Conservation (phyloP, 2,113 vertebrate genomes). For the Pseudopipra pipra region DNA sequence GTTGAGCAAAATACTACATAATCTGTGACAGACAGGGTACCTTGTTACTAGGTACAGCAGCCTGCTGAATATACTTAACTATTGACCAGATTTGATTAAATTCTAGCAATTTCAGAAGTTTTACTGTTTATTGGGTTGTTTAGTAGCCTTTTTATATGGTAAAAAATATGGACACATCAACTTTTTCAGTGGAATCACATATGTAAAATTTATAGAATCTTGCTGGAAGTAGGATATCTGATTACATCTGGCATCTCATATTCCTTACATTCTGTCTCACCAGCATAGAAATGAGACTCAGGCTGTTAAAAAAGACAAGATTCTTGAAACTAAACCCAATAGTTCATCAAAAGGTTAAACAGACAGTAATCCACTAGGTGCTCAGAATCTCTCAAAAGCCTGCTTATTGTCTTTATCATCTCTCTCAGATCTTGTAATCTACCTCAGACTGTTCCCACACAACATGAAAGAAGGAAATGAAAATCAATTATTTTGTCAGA, state of each 20-base stretch:
- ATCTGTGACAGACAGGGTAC: neutral
- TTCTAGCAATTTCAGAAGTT: neutral
- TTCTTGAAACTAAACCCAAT: neutral
- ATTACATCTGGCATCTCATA: neutral
- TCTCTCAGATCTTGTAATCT: slow-evolving; percentile 27
- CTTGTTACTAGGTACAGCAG: neutral
- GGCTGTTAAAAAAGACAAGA: neutral
- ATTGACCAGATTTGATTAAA: neutral
- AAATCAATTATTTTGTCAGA: slow-evolving; percentile 31
- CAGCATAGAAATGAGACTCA: neutral
- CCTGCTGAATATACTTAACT: neutral
- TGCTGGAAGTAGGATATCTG: neutral
- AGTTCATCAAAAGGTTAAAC: slow-evolving; percentile 11
- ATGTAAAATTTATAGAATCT: neutral
- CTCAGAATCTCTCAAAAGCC: neutral
- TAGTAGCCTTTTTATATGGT: neutral
- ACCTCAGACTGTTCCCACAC: neutral
- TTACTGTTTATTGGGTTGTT: neutral
- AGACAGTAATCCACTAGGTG: neutral
- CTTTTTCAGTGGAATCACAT: neutral
- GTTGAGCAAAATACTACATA: neutral
- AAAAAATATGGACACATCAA: neutral
- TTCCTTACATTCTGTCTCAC: neutral
- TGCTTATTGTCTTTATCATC: neutral
- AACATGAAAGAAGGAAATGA: slow-evolving; percentile 36